Conservation (phyloP, 2,888 invertebrate genomes). For the Diarsia dahlii region DNA sequence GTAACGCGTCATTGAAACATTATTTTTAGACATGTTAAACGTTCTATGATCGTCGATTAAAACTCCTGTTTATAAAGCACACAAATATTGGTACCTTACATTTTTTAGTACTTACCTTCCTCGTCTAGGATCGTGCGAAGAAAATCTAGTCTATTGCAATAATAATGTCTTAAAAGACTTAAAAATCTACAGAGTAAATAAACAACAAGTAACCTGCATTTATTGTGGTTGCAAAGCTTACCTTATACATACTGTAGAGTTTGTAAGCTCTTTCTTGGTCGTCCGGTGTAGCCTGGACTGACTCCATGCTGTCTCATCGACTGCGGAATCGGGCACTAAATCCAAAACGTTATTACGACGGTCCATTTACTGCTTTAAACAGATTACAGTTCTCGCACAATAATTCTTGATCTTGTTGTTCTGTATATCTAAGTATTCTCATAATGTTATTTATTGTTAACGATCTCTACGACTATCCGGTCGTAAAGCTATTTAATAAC, state of each 20-base stretch:
- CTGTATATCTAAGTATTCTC: conserved; percentile 18
- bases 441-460: conserved; percentile 35
- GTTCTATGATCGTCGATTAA: conserved; percentile 25
- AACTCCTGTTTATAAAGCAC: conserved; percentile 3
- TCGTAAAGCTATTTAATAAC: conserved; percentile 13
- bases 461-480: conserved; percentile 25
- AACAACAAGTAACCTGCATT: neutral
- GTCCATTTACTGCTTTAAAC: conserved; percentile 80
- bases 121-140: neutral
- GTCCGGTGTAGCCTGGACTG: conserved; percentile 79
- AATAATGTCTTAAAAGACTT: neutral
- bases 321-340: conserved; percentile 70
- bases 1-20: conserved; percentile 42
- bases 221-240: conserved; percentile 64
- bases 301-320: conserved; percentile 83
- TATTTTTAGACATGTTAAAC: conserved; percentile 29
- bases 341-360: conserved; percentile 69
- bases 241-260: conserved; percentile 87
- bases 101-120: conserved; percentile 3
- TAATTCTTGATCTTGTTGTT: conserved; percentile 12
- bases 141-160: neutral
- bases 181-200: neutral
- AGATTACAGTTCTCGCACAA: conserved; percentile 56
- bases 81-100: neutral
- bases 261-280: conserved; percentile 86